Conservation (phyloP, 1,140 invertebrate genomes). For the Apis cerana region DNA sequence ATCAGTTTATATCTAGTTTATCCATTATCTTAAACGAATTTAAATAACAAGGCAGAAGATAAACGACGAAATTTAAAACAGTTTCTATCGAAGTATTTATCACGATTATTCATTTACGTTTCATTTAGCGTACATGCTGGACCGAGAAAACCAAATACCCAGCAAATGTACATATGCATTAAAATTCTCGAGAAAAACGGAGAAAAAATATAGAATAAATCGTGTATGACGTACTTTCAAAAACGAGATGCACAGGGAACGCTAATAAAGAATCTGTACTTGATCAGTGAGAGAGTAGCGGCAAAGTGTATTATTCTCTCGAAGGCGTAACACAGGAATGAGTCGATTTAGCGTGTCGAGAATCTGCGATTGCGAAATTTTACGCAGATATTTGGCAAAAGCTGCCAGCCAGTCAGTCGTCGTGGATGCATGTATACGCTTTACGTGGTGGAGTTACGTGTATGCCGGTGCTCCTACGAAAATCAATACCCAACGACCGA, state of each 20-base stretch:
- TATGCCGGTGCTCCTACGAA: conserved; percentile 33
- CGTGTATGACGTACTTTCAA: conserved; percentile 1
- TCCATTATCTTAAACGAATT: background rate
- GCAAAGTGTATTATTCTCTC: background rate
- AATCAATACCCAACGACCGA: conserved; percentile 63
- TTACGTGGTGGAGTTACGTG: conserved; percentile 11
- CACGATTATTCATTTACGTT: no score
- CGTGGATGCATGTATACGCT: conserved; percentile 12
- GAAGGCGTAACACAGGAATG: background rate
- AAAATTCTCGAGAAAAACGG: background rate
- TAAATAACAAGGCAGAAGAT: background rate
- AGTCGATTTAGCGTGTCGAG: background rate
- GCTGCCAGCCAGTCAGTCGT: conserved; percentile 27
- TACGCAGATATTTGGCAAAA: conserved; percentile 42
- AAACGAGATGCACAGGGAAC: background rate
- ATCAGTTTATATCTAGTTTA: background rate
- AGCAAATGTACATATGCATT: background rate
- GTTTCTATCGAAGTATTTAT: background rate
- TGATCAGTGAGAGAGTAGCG: background rate
- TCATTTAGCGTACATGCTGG: background rate
- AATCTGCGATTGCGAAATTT: conserved; percentile 47
- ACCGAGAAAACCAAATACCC: conserved; percentile 17
- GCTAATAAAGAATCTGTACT: background rate
- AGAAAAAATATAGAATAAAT: background rate
- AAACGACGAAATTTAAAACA: background rate